Conservation (phyloP, 2,888 invertebrate genomes). For the Caenorhabditis sulstoni region DNA sequence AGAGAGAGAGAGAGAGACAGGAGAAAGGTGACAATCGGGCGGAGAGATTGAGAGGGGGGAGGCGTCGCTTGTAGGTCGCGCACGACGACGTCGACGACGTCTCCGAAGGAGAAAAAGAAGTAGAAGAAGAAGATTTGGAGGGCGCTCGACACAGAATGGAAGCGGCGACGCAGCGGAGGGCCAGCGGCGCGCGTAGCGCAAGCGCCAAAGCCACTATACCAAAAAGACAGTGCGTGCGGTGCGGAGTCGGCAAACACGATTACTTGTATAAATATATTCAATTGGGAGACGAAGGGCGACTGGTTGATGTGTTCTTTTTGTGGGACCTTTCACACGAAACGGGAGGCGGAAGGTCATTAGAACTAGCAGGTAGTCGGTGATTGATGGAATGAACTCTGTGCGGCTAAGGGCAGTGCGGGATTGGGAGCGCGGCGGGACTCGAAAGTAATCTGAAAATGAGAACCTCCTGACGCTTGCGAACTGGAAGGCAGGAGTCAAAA, state of each 20-base stretch:
- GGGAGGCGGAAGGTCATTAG: slow-evolving; percentile 24
- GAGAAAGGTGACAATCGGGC: slow-evolving; percentile 41
- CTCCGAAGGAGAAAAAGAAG: slow-evolving; percentile 27
- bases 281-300: slow-evolving; percentile 35
- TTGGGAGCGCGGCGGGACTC: slow-evolving; percentile 10
- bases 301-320: slow-evolving; percentile 49
- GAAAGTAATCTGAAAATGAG: slow-evolving; percentile 34
- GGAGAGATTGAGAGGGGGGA: slow-evolving; percentile 2
- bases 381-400: slow-evolving; percentile 4
- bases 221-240: slow-evolving; percentile 57
- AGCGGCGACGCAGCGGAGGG: slow-evolving; percentile 52
- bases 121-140: slow-evolving; percentile 43
- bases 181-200: slow-evolving; percentile 42
- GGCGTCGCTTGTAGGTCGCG: slow-evolving; percentile 53
- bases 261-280: slow-evolving; percentile 58
- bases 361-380: slow-evolving; percentile 13
- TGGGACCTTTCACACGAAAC: slow-evolving; percentile 42
- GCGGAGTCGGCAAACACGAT: slow-evolving; percentile 56
- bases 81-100: slow-evolving; percentile 46
- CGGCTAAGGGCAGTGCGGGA: slow-evolving; percentile 2
- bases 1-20: slow-evolving; percentile 7
- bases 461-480: slow-evolving; percentile 35
- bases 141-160: slow-evolving; percentile 53
- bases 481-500: slow-evolving; percentile 50
- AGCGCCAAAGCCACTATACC: slow-evolving; percentile 58